Conservation (phyloP, 2,113 vertebrate genomes). For the Passer montanus region DNA sequence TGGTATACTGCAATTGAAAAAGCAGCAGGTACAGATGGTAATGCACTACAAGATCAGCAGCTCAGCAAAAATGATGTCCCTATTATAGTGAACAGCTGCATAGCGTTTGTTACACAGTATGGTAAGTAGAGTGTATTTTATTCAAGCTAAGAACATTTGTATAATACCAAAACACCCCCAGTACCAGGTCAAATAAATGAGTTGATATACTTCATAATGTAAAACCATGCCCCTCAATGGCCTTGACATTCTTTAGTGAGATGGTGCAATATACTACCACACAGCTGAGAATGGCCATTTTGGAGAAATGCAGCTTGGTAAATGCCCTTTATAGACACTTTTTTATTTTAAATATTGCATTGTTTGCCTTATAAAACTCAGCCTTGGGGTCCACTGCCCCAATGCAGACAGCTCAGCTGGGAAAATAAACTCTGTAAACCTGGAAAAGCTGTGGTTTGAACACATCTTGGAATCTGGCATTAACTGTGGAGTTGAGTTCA, state of each 20-base stretch:
- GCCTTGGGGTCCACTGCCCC: not conserved
- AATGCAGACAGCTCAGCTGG: not conserved
- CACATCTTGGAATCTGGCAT: not conserved
- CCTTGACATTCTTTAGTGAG: rapidly evolving
- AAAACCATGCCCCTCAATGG: not conserved
- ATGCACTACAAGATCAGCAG: conserved; percentile 91
- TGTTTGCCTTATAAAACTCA: not conserved
- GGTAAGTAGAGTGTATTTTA: conserved; percentile 78
- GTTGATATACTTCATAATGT: not conserved
- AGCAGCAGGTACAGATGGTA: conserved; percentile 92
- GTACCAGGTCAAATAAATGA: not conserved
- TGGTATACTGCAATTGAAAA: conserved; percentile 91
- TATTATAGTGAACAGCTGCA: conserved; percentile 93
- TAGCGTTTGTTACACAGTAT: conserved; percentile 97
- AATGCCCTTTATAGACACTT: not conserved
- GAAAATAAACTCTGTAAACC: not conserved
- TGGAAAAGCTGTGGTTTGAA: not conserved
- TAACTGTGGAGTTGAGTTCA: not conserved
- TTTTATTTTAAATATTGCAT: not conserved
- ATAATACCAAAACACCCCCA: not conserved
- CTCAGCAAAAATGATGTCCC: conserved; percentile 94
- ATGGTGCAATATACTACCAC: not conserved
- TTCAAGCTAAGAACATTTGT: conserved; percentile 26
- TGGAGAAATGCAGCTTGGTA: not conserved
- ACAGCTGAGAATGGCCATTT: not conserved